Percentiles rank a stretch among this genome's conserved stretches.
Conservation (phyloP, 2,888 invertebrate species). For the Elmis aenea region DNA sequence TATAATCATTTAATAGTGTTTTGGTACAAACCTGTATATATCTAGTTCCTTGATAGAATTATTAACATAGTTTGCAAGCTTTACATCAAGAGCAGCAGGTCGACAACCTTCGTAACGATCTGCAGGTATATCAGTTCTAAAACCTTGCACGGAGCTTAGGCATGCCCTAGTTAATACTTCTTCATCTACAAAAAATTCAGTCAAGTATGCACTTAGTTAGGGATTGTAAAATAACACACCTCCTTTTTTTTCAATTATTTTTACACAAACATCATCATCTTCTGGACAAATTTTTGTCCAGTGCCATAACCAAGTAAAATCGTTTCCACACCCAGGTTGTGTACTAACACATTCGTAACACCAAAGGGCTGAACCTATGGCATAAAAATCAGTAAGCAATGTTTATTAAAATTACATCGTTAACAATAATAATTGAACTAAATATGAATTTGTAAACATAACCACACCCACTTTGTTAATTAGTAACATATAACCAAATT, state of each 20-base stretch:
- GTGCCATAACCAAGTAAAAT: constrained; percentile 76
- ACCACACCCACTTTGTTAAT: no score
- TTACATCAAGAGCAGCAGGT: constrained; percentile 70
- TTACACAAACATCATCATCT: constrained; percentile 81
- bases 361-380: constrained; percentile 62
- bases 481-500: no score
- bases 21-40: constrained; percentile 63
- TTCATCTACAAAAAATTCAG: constrained; percentile 55
- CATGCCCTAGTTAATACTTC: constrained; percentile 80
- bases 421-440: no score
- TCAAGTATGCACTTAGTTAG: not conserved
- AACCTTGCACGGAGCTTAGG: constrained; percentile 69
- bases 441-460: no score
- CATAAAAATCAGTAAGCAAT: not conserved
- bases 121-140: constrained; percentile 83
- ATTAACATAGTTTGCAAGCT: constrained; percentile 81
- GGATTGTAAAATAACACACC: constrained; percentile 51
- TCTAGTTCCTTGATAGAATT: constrained; percentile 82
- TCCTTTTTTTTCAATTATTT: constrained; percentile 80
- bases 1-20: constrained; percentile 1
- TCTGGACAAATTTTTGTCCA: constrained; percentile 80
- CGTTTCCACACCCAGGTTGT: constrained; percentile 80
- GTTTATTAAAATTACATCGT: no score
- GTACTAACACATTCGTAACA: constrained; percentile 88
- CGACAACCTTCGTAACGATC: constrained; percentile 90